A percentile compares a stretch with the other conserved stretches of the same genome.
These are phyloP conservation scores for Drosophila ananassae DNA, from an alignment of 1,140 invertebrate species.

Conservation along the genomic window DNA sequence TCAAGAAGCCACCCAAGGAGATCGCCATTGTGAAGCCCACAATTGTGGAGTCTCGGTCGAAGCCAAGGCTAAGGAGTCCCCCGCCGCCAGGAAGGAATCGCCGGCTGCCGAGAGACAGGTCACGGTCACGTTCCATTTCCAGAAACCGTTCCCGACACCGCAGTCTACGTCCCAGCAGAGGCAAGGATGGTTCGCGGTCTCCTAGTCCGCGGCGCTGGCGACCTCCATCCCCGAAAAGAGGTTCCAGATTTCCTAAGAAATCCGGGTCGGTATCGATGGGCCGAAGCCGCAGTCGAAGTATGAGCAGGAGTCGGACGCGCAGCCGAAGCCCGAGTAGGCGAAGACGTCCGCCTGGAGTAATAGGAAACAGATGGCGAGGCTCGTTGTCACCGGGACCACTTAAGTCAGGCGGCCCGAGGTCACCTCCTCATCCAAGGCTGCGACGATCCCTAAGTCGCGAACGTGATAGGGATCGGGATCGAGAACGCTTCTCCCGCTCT, in stretches of 20 bases:
- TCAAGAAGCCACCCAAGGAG: conserved; percentile 53
- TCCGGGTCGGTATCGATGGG: conserved; percentile 14
- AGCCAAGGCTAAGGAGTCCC: conserved; percentile 32
- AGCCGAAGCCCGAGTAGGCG: conserved; percentile 55
- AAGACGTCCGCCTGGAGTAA: conserved; percentile 25
- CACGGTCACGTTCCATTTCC: conserved; percentile 59
- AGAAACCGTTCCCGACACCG: conserved; percentile 46
- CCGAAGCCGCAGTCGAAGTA: conserved; percentile 55
- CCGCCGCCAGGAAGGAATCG: conserved; percentile 1
- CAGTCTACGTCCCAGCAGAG: conserved; percentile 17
- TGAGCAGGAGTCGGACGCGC: conserved; percentile 57
- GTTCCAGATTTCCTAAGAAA: conserved; percentile 10
- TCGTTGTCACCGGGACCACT: conserved; percentile 45
- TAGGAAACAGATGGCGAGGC: conserved; percentile 31
- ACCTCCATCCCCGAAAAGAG: conserved; percentile 42
- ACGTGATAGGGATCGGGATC: conserved; percentile 47
- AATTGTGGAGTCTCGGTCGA: conserved; percentile 65
- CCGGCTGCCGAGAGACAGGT: conserved; percentile 16
- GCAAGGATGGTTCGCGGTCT: conserved; percentile 51
- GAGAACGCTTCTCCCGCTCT: conserved; percentile 52
- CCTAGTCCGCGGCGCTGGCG: conserved; percentile 62
- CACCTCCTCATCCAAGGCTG: conserved; percentile 51
- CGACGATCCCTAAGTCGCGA: conserved; percentile 63
- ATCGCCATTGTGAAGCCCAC: conserved; percentile 80
- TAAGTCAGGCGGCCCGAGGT: conserved; percentile 54